Evolutionary conservation across 2,888 invertebrate genomes (phyloP).

Genomic region (Deroplatys truncata): DNA sequence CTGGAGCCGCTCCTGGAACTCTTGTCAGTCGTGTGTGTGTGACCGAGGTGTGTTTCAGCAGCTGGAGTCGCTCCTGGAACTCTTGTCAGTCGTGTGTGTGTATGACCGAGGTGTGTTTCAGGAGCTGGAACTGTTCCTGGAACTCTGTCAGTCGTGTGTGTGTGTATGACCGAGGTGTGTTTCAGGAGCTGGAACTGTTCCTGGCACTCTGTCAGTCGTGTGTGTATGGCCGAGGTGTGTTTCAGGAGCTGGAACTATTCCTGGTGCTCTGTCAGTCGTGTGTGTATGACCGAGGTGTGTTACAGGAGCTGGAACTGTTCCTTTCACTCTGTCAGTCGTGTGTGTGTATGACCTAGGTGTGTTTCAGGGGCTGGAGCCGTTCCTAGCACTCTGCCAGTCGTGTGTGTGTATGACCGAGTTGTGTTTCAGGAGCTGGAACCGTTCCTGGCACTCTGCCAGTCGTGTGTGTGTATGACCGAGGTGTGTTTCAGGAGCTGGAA

Average conservation of each 20-base stretch:
- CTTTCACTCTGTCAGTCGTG: constrained; percentile 60
- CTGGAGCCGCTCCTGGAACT: constrained; percentile 62
- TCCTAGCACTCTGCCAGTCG: constrained; percentile 60
- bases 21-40: constrained; percentile 59
- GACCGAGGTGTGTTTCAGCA: constrained; percentile 41
- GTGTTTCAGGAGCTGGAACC: constrained; percentile 55
- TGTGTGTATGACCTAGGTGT: constrained; percentile 38
- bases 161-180: neutral
- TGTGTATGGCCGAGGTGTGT: constrained; percentile 37
- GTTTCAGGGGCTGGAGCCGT: constrained; percentile 57
- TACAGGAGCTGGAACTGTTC: constrained; percentile 60
- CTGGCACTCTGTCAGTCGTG: constrained; percentile 60
- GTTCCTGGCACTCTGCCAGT: constrained; percentile 60
- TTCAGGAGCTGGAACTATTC: constrained; percentile 60
- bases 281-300: constrained; percentile 37
- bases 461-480: constrained; percentile 48
- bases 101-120: constrained; percentile 34
- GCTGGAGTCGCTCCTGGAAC: constrained; percentile 61
- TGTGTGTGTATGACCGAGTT: constrained; percentile 46
- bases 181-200: constrained; percentile 60
- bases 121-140: constrained; percentile 62
- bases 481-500: constrained; percentile 51
- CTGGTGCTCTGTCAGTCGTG: constrained; percentile 60
- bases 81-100: constrained; percentile 62
- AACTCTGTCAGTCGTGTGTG: constrained; percentile 61